These are phyloP conservation scores for Erannis defoliaria DNA, from an alignment of 2,888 invertebrate species.

Conservation along the genomic window DNA sequence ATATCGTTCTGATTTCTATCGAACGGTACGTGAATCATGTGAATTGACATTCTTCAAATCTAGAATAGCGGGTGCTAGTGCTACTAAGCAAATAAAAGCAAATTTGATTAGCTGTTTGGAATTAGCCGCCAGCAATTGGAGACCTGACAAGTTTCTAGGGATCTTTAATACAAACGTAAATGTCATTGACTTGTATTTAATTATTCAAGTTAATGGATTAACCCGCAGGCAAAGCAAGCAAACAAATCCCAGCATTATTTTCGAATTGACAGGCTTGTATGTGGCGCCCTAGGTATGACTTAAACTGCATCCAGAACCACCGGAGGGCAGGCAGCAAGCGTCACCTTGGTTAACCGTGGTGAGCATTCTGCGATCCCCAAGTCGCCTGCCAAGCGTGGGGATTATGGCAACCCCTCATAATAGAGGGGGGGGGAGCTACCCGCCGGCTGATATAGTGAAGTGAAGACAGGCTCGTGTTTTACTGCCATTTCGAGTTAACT, in stretches of 20 bases:
- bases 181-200: neutral
- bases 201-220: neutral
- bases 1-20: slow-evolving; percentile 75
- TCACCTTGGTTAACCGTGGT: no score
- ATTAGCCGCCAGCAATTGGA: slow-evolving; percentile 25
- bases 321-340: no score
- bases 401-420: no score
- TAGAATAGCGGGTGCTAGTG: slow-evolving; percentile 37
- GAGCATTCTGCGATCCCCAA: no score
- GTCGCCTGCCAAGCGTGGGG: no score
- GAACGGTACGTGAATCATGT: slow-evolving; percentile 37
- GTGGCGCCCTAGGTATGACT: no score
- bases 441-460: no score
- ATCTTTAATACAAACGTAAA: slow-evolving; percentile 24
- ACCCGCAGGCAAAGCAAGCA: slow-evolving; percentile 4
- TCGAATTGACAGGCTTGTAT: no score
- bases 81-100: slow-evolving; percentile 31
- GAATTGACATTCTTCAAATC: slow-evolving; percentile 34
- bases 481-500: no score
- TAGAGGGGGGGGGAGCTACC: no score
- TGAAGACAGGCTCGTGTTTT: no score
- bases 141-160: slow-evolving; percentile 26
- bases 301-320: no score
- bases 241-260: neutral
- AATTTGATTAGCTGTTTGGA: slow-evolving; percentile 23